Base-by-base conservation (phyloP, 2,113 vertebrate genomes). In the Hylia prasina region DNA sequence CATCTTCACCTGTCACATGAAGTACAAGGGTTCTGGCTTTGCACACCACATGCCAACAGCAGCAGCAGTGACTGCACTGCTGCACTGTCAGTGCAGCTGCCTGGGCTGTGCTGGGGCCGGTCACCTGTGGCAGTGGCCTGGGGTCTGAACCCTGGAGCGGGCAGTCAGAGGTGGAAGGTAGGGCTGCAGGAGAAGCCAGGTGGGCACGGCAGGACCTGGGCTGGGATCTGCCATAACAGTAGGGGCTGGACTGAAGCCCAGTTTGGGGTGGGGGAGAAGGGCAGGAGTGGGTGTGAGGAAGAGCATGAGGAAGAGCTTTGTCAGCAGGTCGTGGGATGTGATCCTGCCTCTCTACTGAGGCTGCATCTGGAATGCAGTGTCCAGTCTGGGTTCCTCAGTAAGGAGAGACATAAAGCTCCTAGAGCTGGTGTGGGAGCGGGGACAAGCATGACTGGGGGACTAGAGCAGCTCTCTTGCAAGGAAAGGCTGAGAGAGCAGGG, bases 181-280 rank as follows among this genome's bases (percentile, higher is more conserved):
- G 3, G 27, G n/a, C 30, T 20, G 40, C 21, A 10, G 57, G 12
- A 50, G 31, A 25, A 54, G 27, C 27, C 0, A 1, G 15, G 22
- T 33, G 5, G 25, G 19, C 27, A 23, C 0, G 2, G 63, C 17
- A 35, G 47, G 30, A 40, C 30, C 47, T 7, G 11, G 21, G 8
- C 35, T 30, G 20, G 14, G 25, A 14, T 69, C 79, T 61, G n/a
- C 61, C 47, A 22, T 2, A 11, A 70, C 54, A 35, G 30, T 5
- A 5, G 20, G 47, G 30, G 16, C 30, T 42, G 47, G 47, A 76
- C 7, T 0, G 0, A 76, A 63, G 31, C 18, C 35, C 0, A 0
- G 6, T 53, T 25, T 42, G 42, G 15, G 25, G 31, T 1, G 4
- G 35, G 10, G 12, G 30, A 61, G 45, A 45, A 82, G 6, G 30